Evolutionary conservation across 2,888 invertebrate genomes (phyloP).

Genomic region (Leucoptera coffeella): DNA sequence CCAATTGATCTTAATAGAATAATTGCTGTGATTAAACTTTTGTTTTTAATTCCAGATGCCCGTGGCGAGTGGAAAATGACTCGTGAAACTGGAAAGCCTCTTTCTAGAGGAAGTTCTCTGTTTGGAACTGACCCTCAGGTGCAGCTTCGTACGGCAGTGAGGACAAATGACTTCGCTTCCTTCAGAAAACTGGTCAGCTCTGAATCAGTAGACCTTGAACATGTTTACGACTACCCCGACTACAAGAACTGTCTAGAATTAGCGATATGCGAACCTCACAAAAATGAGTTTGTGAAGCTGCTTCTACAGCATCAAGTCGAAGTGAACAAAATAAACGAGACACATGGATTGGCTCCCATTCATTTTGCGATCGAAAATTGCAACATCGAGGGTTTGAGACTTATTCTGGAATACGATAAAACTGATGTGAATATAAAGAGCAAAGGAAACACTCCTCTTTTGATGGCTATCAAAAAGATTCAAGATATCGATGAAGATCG

Average conservation of each 20-base stretch:
- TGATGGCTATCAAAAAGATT: constrained; percentile 43
- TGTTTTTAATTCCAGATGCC: constrained; percentile 31
- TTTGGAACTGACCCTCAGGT: constrained; percentile 40
- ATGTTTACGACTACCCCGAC: constrained; percentile 50
- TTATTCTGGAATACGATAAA: constrained; percentile 34
- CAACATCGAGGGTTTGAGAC: constrained; percentile 34
- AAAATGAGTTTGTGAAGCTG: constrained; percentile 47
- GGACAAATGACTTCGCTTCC: constrained; percentile 40
- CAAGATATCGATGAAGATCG: constrained; percentile 41
- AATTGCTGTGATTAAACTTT: constrained; percentile 15
- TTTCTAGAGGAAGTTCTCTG: constrained; percentile 33
- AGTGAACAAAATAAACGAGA: constrained; percentile 51
- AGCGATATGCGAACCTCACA: constrained; percentile 43
- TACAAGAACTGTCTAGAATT: constrained; percentile 57
- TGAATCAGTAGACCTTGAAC: constrained; percentile 43
- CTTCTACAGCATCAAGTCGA: constrained; percentile 57
- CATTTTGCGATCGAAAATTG: constrained; percentile 59
- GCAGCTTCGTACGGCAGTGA: constrained; percentile 43
- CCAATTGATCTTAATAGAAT: constrained; percentile 21
- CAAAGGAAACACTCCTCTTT: constrained; percentile 46
- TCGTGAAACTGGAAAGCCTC: constrained; percentile 28
- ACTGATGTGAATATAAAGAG: constrained; percentile 44
- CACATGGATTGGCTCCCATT: constrained; percentile 55
- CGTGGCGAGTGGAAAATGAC: constrained; percentile 32
- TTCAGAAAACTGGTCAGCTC: constrained; percentile 43